Percentiles rank a stretch among this genome's conserved stretches.
Conservation (phyloP, 2,797 vertebrate genomes). For the Meriones psammophilus region DNA sequence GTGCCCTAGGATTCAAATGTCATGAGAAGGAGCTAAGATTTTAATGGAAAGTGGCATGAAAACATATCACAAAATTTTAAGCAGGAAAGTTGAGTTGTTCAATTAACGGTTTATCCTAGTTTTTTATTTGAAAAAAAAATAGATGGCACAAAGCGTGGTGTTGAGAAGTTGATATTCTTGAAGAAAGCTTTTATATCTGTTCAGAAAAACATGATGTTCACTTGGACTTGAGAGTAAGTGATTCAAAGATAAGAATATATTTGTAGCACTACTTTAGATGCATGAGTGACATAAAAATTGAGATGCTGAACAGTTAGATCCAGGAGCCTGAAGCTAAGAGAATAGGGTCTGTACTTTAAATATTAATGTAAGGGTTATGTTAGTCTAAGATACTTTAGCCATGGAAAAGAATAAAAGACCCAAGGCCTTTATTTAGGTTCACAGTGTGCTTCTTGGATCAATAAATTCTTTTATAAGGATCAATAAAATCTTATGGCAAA, state of each 20-base stretch:
- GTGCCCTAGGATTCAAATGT: not conserved
- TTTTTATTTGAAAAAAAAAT: slow-evolving; percentile 37
- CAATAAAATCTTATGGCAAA: not conserved
- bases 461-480: slow-evolving; percentile 25
- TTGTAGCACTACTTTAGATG: slow-evolving; percentile 51
- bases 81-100: slow-evolving; percentile 31
- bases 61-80: not conserved
- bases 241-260: not conserved
- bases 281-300: not conserved
- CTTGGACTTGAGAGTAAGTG: not conserved
- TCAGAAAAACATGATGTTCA: not conserved
- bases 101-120: slow-evolving; percentile 5
- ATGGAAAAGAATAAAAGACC: not conserved
- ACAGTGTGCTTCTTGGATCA: not conserved
- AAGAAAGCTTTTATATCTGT: slow-evolving; percentile 5
- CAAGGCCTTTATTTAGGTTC: not conserved
- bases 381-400: slow-evolving; percentile 22
- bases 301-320: slow-evolving; percentile 50
- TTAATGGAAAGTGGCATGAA: not conserved
- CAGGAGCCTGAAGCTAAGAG: not conserved
- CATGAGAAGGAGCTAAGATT: not conserved
- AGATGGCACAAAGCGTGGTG: not conserved
- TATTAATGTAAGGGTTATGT: slow-evolving; percentile 11
- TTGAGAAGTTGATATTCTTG: not conserved
- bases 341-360: not conserved